These are phyloP conservation scores for Prionailurus bengalensis DNA, from an alignment of 2,113 vertebrate species.

Conservation along the genomic window DNA sequence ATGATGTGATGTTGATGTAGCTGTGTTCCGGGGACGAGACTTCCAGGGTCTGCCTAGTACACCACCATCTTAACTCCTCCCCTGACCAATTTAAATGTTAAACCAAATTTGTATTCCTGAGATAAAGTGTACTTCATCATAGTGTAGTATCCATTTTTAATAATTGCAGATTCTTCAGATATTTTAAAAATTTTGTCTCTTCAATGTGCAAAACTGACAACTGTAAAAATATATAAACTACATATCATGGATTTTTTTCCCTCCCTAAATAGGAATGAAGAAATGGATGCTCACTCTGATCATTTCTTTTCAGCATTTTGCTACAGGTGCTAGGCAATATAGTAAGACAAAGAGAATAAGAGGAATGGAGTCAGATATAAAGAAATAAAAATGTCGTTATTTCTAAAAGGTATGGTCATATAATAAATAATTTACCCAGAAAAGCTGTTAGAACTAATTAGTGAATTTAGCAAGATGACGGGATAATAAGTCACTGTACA, in stretches of 20 bases:
- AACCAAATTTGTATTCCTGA: background rate
- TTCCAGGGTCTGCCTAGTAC: too few relatives aligned
- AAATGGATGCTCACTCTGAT: background rate
- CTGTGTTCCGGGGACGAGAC: too few relatives aligned
- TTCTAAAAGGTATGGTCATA: background rate
- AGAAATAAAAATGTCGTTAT: background rate
- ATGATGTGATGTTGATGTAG: too few relatives aligned
- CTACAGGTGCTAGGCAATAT: background rate
- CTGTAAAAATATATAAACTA: background rate
- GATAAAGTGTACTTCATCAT: background rate
- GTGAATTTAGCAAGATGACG: background rate
- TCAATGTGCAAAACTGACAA: background rate
- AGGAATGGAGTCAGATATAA: background rate
- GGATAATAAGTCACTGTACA: background rate
- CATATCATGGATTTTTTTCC: background rate
- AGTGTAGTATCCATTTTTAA: constrained; percentile 22
- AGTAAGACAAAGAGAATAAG: background rate
- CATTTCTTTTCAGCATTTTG: background rate
- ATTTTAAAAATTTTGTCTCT: background rate
- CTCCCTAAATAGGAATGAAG: background rate
- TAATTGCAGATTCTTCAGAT: constrained; percentile 1
- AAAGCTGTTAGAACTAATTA: background rate
- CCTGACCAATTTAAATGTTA: background rate
- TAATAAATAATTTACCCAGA: background rate
- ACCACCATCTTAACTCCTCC: too few relatives aligned